phyloP scores from a whole-genome alignment of 2,113 vertebrate genomes.

The Varanus salvator region DNA sequence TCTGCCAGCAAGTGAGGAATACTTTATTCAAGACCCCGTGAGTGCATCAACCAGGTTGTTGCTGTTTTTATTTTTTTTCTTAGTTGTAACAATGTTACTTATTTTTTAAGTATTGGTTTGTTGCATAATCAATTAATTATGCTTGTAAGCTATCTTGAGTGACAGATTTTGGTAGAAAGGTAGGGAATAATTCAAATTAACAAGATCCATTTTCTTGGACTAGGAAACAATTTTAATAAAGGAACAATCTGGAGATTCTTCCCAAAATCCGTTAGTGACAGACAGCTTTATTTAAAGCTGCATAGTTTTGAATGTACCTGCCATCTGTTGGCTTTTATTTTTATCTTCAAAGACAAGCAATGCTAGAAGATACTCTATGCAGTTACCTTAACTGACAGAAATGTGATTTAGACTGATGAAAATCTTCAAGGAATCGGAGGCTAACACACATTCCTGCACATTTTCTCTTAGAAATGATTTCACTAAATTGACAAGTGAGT shows the following conservation, averaged over 20 bases:
- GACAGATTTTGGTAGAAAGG: no score
- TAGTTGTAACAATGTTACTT: no score
- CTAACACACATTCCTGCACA: conserved; percentile 25
- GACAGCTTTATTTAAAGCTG: conserved; percentile 48
- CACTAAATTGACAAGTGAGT: not conserved
- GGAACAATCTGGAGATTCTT: not conserved
- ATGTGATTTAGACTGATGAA: conserved; percentile 15
- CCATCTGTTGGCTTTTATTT: conserved; percentile 64
- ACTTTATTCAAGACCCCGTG: no score
- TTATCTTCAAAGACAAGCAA: conserved; percentile 22
- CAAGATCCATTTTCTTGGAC: not conserved
- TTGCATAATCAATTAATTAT: no score
- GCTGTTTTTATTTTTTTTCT: no score
- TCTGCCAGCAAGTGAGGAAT: no score
- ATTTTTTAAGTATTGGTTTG: no score
- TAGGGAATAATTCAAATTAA: not conserved
- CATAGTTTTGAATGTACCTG: conserved; percentile 67
- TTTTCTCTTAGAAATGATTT: not conserved
- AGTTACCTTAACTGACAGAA: not conserved
- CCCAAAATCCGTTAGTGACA: conserved; percentile 52
- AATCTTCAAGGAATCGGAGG: not conserved
- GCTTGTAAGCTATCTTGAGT: no score
- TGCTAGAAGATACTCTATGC: conserved; percentile 18
- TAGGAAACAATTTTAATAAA: not conserved
- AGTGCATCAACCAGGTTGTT: no score